Conservation (phyloP, 2,888 invertebrate species). For the Dichetophora obliterata region DNA sequence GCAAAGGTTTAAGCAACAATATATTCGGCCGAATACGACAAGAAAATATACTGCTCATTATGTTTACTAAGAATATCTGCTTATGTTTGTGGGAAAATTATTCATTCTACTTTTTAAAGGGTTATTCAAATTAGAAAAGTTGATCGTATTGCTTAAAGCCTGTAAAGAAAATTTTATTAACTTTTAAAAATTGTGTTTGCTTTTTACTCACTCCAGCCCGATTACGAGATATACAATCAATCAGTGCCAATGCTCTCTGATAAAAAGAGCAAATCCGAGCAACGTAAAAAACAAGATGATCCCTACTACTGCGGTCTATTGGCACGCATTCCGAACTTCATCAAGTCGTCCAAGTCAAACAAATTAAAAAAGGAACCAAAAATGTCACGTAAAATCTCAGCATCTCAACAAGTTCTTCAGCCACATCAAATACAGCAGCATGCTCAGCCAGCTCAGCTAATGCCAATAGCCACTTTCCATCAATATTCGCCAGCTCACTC, state of each 20-base stretch:
- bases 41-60: no score
- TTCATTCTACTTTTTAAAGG: no score
- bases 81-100: no score
- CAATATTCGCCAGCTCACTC: slow-evolving; percentile 58
- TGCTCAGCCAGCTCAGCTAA: slow-evolving; percentile 61
- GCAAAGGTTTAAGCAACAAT: no score
- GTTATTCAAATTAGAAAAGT: no score
- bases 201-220: slow-evolving; percentile 56
- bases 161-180: background rate
- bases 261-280: slow-evolving; percentile 57
- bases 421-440: slow-evolving; percentile 58
- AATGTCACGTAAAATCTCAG: slow-evolving; percentile 67
- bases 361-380: slow-evolving; percentile 64
- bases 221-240: slow-evolving; percentile 63
- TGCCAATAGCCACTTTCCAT: slow-evolving; percentile 67
- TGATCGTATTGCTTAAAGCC: no score
- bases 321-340: slow-evolving; percentile 79
- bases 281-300: slow-evolving; percentile 73
- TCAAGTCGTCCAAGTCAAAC: slow-evolving; percentile 71
- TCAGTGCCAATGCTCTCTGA: slow-evolving; percentile 56
- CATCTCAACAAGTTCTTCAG: slow-evolving; percentile 59
- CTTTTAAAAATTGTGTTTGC: background rate
- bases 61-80: no score
- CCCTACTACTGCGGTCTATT: slow-evolving; percentile 80
- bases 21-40: no score